A percentile compares a stretch with the other conserved stretches of the same genome.
Evolutionary conservation across 2,888 invertebrate species (phyloP).

Genomic region (Dasysyrphus albostriatus): DNA sequence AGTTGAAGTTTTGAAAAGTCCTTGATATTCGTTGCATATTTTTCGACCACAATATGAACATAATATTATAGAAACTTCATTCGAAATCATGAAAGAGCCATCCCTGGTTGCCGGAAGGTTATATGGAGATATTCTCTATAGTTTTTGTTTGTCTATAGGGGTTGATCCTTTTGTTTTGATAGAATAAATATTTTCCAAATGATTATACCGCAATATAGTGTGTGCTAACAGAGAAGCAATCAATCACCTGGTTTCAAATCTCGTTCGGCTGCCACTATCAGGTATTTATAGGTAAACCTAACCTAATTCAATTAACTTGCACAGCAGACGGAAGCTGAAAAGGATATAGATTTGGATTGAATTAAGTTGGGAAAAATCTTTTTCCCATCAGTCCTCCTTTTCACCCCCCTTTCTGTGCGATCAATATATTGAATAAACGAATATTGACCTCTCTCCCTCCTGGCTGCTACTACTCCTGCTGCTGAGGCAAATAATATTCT

Average conservation of each 20-base stretch:
- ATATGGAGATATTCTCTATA: conserved; percentile 2
- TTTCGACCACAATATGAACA: neutral
- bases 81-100: neutral
- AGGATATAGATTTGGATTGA: conserved; percentile 56
- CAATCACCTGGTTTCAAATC: conserved; percentile 52
- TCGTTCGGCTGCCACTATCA: conserved; percentile 41
- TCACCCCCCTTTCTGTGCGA: neutral
- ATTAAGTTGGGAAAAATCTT: conserved; percentile 51
- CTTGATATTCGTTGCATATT: neutral
- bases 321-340: conserved; percentile 36
- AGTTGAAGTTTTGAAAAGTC: too few relatives aligned
- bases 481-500: conserved; percentile 38
- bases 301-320: conserved; percentile 74
- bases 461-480: neutral
- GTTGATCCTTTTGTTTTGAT: conserved; percentile 49
- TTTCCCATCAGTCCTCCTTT: neutral
- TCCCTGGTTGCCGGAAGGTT: neutral
- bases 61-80: too few relatives aligned
- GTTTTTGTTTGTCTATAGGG: conserved; percentile 11
- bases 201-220: conserved; percentile 49
- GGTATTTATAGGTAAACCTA: conserved; percentile 48
- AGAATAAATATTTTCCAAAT: conserved; percentile 62
- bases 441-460: conserved; percentile 38
- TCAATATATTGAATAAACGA: conserved; percentile 34
- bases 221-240: conserved; percentile 59